Percentiles rank a stretch among this genome's conserved stretches.
These are phyloP conservation scores for Toxotes lorentzi DNA, from an alignment of 2,797 vertebrate genomes.

Conservation along the genomic window DNA sequence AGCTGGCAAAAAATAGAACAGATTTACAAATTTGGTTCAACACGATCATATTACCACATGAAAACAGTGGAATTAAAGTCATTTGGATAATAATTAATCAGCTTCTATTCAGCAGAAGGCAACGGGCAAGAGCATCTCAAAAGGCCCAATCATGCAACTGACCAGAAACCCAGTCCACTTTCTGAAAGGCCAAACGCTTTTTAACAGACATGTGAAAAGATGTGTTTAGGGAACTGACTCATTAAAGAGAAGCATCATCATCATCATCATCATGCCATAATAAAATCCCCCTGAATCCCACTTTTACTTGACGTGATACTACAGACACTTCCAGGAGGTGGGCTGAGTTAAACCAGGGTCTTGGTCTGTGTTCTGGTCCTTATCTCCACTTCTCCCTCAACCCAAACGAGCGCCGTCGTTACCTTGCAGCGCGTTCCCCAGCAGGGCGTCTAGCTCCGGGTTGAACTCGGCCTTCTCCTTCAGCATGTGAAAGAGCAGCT, in stretches of 20 bases:
- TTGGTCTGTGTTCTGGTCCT: constrained; percentile 21
- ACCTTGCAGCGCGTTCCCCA: constrained; percentile 98
- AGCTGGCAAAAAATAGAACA: constrained; percentile 27
- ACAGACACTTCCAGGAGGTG: constrained; percentile 27
- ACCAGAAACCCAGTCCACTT: constrained; percentile 55
- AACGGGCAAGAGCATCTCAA: constrained; percentile 61
- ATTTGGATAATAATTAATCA: constrained; percentile 26
- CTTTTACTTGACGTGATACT: neutral
- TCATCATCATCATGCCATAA: neutral
- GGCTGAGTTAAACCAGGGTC: constrained; percentile 26
- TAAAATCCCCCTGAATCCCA: neutral
- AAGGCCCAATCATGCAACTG: constrained; percentile 70
- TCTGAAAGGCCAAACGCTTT: constrained; percentile 24
- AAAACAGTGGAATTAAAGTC: neutral
- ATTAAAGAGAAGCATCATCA: neutral
- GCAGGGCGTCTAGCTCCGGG: constrained; percentile 95
- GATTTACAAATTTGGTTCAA: neutral
- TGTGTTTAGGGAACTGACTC: neutral
- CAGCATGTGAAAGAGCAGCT: constrained; percentile 98
- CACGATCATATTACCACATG: neutral
- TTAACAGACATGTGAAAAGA: neutral
- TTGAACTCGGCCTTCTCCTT: constrained; percentile 99
- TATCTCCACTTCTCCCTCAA: neutral
- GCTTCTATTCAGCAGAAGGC: constrained; percentile 74
- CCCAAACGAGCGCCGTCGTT: constrained; percentile 20